phyloP scores from a whole-genome alignment of 2,113 vertebrate species.

The Onychostruthus taczanowskii region DNA sequence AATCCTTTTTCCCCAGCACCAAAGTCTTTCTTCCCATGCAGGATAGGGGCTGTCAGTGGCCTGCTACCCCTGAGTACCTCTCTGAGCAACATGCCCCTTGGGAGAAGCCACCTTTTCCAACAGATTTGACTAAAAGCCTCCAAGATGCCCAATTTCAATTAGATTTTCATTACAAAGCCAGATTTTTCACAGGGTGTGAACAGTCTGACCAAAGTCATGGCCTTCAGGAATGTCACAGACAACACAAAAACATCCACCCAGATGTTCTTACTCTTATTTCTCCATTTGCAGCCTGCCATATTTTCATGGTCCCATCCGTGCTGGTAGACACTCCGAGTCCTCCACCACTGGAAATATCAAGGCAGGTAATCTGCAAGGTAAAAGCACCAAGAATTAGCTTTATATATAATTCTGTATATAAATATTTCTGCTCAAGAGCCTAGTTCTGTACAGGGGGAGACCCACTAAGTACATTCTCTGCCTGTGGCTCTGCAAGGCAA shows the following conservation, averaged over 20 bases:
- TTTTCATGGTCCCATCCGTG: constrained; percentile 78
- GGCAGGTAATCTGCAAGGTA: constrained; percentile 70
- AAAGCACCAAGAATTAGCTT: background rate
- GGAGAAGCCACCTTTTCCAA: background rate
- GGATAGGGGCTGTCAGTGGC: background rate
- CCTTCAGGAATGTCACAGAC: background rate
- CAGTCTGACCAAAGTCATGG: background rate
- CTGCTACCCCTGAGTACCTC: background rate
- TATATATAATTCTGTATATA: accelerated
- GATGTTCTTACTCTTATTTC: constrained; percentile 75
- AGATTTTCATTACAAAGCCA: background rate
- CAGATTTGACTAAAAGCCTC: background rate
- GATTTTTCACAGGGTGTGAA: accelerated
- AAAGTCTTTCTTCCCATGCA: background rate
- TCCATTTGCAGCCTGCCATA: constrained; percentile 82
- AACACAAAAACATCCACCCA: background rate
- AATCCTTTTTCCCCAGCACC: background rate
- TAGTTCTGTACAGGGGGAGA: background rate
- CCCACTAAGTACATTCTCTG: background rate
- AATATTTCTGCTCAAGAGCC: background rate
- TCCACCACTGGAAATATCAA: constrained; percentile 78
- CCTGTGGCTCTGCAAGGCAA: background rate
- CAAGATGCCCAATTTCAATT: background rate
- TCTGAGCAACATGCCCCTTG: background rate
- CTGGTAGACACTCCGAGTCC: constrained; percentile 77